phyloP scores from a whole-genome alignment of 2,113 vertebrate genomes.

The Callipepla squamata region DNA sequence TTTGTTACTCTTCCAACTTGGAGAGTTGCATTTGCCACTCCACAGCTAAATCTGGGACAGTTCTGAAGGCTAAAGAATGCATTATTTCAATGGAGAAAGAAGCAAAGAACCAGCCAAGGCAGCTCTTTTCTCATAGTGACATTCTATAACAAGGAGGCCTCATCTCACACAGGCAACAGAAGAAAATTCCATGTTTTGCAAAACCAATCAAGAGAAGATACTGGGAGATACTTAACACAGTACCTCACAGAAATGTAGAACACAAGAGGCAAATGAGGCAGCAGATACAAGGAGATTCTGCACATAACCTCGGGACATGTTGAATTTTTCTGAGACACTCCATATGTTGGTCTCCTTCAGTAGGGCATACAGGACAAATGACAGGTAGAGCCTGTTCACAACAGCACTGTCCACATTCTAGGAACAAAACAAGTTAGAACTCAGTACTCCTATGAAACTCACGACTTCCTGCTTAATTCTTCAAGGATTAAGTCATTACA shows the following conservation, averaged over 20 bases:
- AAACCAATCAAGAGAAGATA: neutral
- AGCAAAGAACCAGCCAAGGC: neutral
- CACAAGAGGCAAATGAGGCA: slow-evolving; percentile 89
- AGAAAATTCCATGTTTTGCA: neutral
- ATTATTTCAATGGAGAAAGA: neutral
- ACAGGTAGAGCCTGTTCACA: slow-evolving; percentile 87
- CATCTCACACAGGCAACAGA: neutral
- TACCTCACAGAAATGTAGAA: slow-evolving; percentile 95
- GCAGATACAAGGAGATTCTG: slow-evolving; percentile 89
- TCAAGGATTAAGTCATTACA: neutral
- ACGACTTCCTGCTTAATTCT: neutral
- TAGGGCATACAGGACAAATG: slow-evolving; percentile 86
- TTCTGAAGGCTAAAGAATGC: neutral
- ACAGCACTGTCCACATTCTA: slow-evolving; percentile 80
- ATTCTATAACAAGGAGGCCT: neutral
- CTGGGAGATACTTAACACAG: neutral
- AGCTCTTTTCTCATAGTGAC: neutral
- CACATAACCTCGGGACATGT: slow-evolving; percentile 87
- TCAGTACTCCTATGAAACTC: neutral
- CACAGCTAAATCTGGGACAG: neutral
- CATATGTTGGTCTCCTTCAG: slow-evolving; percentile 91
- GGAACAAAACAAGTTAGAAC: slow-evolving; percentile 37
- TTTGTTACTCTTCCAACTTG: neutral
- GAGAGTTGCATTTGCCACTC: neutral
- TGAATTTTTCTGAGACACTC: slow-evolving; percentile 88